A percentile compares a stretch with the other conserved stretches of the same genome.
Evolutionary conservation across 2,113 vertebrate genomes (phyloP).

Genomic region (Tamias sibiricus): DNA sequence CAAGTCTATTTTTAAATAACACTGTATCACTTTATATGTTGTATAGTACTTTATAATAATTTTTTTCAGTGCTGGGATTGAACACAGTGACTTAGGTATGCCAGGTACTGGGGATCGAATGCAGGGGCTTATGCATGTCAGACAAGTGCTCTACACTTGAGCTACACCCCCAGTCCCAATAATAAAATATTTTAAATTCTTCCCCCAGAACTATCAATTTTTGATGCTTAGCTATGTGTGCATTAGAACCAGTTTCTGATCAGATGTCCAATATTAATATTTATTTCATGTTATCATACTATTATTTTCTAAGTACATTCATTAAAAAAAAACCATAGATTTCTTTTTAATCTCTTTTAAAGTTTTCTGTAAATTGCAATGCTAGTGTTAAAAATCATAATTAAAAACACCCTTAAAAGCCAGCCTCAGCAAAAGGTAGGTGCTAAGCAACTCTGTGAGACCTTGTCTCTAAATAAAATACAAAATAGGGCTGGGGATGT

Average conservation of each 20-base stretch:
- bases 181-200: not conserved
- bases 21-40: not conserved
- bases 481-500: too few relatives aligned
- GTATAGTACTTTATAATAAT: not conserved
- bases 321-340: not conserved
- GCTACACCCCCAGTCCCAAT: not conserved
- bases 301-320: constrained; percentile 8
- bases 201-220: not conserved
- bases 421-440: too few relatives aligned
- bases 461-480: too few relatives aligned
- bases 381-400: constrained; percentile 11
- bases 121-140: not conserved
- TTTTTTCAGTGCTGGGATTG: too few relatives aligned
- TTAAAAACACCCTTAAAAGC: not conserved
- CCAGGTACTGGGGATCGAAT: too few relatives aligned
- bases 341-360: not conserved
- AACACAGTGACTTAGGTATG: too few relatives aligned
- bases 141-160: not conserved
- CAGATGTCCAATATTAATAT: not conserved
- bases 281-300: constrained; percentile 10
- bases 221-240: not conserved
- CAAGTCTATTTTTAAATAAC: not conserved
- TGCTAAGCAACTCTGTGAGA: too few relatives aligned
- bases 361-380: not conserved
- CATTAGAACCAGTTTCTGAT: not conserved